Evolutionary conservation across 2,797 vertebrate genomes (phyloP).

Genomic region (Anableps anableps): DNA sequence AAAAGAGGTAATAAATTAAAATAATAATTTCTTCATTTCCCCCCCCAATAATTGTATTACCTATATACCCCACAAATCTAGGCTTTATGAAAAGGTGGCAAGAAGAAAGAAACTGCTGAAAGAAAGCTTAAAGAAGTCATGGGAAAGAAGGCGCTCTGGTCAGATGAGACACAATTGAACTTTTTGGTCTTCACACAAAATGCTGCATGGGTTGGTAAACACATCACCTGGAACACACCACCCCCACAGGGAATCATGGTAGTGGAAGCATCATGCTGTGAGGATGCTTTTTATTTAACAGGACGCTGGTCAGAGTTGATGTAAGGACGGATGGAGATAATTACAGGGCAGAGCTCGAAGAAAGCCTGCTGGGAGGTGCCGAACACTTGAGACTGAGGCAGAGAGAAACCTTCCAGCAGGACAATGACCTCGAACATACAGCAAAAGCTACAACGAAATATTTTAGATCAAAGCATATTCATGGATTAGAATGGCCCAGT

Average conservation of each 20-base stretch:
- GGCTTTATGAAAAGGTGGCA: background rate
- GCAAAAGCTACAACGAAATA: background rate
- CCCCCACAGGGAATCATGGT: no score
- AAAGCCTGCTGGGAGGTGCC: background rate
- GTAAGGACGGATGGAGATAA: background rate
- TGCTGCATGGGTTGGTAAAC: background rate
- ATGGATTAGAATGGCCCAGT: background rate
- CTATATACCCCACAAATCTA: background rate
- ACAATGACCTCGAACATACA: background rate
- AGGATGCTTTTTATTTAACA: no score
- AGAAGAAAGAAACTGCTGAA: background rate
- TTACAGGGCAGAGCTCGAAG: background rate
- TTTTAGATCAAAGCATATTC: background rate
- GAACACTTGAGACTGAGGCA: background rate
- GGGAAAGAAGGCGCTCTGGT: background rate
- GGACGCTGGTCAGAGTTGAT: background rate
- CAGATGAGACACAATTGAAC: background rate
- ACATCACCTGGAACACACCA: background rate
- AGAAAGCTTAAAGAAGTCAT: background rate
- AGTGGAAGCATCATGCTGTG: no score
- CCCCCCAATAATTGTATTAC: background rate
- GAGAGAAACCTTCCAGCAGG: background rate
- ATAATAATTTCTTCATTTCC: background rate
- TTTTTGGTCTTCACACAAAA: background rate
- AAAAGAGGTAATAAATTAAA: background rate